Percentiles rank a stretch among this genome's conserved stretches.
phyloP scores from a whole-genome alignment of 2,888 invertebrate species.

The Patella depressa region DNA sequence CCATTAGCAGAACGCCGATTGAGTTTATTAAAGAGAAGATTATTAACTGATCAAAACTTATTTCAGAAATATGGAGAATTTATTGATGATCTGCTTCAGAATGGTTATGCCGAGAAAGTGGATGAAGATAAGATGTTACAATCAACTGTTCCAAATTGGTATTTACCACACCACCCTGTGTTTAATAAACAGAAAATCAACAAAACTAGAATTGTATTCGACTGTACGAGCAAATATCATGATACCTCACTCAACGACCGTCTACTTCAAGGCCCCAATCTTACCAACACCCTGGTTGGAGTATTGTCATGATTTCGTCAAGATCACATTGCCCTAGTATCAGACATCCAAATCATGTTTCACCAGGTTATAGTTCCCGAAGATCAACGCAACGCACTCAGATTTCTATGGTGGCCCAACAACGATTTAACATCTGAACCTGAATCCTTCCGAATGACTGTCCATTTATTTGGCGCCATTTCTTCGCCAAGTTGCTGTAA shows the following conservation, averaged over 20 bases:
- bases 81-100: constrained; percentile 14
- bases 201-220: constrained; percentile 17
- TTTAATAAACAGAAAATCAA: constrained; percentile 18
- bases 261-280: constrained; percentile 26
- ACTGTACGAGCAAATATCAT: constrained; percentile 13
- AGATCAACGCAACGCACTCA: constrained; percentile 13
- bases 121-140: not conserved
- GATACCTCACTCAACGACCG: constrained; percentile 17
- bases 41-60: constrained; percentile 7
- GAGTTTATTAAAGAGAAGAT: not conserved
- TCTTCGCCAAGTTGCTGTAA: constrained; percentile 20
- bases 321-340: constrained; percentile 22
- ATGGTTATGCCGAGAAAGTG: constrained; percentile 7
- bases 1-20: not conserved
- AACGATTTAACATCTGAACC: not conserved
- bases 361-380: constrained; percentile 19
- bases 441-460: constrained; percentile 24
- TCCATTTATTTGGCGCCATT: constrained; percentile 32
- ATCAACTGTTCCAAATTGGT: constrained; percentile 22
- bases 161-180: constrained; percentile 26
- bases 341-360: constrained; percentile 28
- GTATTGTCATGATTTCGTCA: constrained; percentile 20
- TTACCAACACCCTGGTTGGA: constrained; percentile 22
- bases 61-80: constrained; percentile 15
- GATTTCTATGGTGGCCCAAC: constrained; percentile 18